Base-by-base conservation (phyloP, 2,113 vertebrate genomes). In the Ranitomeya variabilis region DNA sequence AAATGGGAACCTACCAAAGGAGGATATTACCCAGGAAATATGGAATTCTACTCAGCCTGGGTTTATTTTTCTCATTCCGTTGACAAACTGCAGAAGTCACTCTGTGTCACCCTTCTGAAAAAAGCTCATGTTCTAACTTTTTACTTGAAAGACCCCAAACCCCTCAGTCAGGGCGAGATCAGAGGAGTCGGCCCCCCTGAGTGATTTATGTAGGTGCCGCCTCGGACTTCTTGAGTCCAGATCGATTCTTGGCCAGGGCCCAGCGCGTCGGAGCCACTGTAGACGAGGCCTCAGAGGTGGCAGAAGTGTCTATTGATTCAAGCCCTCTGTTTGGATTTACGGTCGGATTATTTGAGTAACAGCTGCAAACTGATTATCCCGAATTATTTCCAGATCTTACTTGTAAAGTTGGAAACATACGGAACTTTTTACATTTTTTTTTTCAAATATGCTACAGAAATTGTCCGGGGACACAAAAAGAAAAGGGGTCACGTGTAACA, bases 241-340 rank as follows among this genome's bases (percentile, higher is more conserved):
- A 14, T n/a, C 82, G 31, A 26, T 31, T 74, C 19, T 62, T 86
- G 84, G 55, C 69, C 55, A 2, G 23, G 14, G 55, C 37, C 52
- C 83, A 85, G 83, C 52, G 3, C 37, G 13, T n/a, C 23, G 52
- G 26, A 86, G 69, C 84, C 51, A 59, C 54, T n/a, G 83, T 31
- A 26, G 37, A 85, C n/a, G 19, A 14, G 12, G 31, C 26, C 54
- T 21, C 54, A 16, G 26, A 74, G 69, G 66, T 76, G 84, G 71
- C 66, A n/a, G 45, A n/a, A 19, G 26, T 86, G 84, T 86, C 84
- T 85, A 73, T 69, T 57, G 83, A 73, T 73, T 85, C 83, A 82
- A 82, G 80, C 15, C 18, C 59, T 81, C 16, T 83, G 80, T 83
- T 83, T 83, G 62, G 64, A 83, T 83, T 67, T 83, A 86, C 54